These are phyloP conservation scores for Tokudaia tokunoshimensis DNA, from an alignment of 2,797 vertebrate species.

Conservation along the genomic window DNA sequence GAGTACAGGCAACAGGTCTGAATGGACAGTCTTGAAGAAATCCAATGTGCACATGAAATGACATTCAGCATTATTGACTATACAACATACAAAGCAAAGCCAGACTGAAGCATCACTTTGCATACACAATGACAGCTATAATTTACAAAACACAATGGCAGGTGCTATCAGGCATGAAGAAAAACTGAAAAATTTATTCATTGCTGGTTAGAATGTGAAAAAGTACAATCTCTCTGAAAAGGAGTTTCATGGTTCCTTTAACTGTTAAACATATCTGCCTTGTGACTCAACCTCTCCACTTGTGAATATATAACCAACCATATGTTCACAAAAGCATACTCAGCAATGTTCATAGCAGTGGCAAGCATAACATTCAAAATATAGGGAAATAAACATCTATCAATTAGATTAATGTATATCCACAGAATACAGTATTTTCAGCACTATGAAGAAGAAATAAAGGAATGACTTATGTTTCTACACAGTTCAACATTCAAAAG, in stretches of 20 bases:
- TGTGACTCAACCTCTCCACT: neutral
- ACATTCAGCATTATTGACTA: neutral
- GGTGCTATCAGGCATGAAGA: neutral
- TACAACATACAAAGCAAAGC: neutral
- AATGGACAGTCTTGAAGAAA: neutral
- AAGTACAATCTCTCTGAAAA: neutral
- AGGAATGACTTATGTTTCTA: neutral
- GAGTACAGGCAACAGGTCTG: neutral
- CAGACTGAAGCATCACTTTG: neutral
- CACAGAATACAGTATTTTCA: neutral
- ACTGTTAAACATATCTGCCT: neutral
- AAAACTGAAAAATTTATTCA: neutral
- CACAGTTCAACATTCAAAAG: neutral
- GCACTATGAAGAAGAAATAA: constrained; percentile 54
- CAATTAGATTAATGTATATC: neutral
- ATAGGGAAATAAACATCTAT: neutral
- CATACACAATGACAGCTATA: neutral
- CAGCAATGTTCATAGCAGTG: neutral
- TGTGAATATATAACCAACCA: neutral
- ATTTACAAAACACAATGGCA: neutral
- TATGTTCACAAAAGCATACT: neutral
- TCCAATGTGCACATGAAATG: neutral
- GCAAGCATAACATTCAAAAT: neutral
- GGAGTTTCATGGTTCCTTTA: neutral
- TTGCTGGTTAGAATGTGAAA: neutral